Evolutionary conservation across 2,888 invertebrate species (phyloP).

Genomic region (Ectobius pallidus): DNA sequence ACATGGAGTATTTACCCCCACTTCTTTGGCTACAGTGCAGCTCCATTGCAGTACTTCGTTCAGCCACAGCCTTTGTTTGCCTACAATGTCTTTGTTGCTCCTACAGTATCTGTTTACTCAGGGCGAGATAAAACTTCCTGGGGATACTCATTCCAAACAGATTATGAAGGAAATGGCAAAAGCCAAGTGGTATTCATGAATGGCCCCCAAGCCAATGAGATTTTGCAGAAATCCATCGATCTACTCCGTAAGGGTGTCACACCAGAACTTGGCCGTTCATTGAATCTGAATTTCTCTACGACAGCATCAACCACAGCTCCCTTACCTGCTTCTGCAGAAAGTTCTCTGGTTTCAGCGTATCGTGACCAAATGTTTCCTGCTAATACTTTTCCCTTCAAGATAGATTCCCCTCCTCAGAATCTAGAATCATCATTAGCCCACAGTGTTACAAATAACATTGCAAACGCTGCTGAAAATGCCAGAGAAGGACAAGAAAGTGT

Average conservation of each 20-base stretch:
- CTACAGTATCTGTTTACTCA: slow-evolving; percentile 11
- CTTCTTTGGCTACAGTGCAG: background rate
- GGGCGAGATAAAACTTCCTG: slow-evolving; percentile 19
- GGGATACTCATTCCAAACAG: slow-evolving; percentile 33
- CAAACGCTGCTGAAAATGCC: background rate
- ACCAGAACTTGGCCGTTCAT: background rate
- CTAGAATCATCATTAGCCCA: background rate
- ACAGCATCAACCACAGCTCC: background rate
- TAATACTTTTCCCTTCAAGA: background rate
- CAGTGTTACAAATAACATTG: background rate
- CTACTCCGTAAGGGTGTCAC: slow-evolving; percentile 4
- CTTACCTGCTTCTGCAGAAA: background rate
- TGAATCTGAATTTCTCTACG: no score
- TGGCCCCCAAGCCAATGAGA: slow-evolving; percentile 34
- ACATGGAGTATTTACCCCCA: background rate
- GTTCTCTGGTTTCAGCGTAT: background rate
- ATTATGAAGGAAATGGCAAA: slow-evolving; percentile 28
- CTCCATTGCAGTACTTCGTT: background rate
- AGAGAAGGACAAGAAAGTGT: slow-evolving; percentile 25
- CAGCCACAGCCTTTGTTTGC: slow-evolving; percentile 10
- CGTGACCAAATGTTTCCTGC: slow-evolving; percentile 1
- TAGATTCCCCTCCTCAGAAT: background rate
- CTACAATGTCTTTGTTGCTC: background rate
- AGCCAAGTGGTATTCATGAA: slow-evolving; percentile 36
- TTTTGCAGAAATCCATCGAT: slow-evolving; percentile 32